These are phyloP conservation scores for Rhinogobius similis DNA, from an alignment of 2,113 vertebrate species.

Conservation along the genomic window DNA sequence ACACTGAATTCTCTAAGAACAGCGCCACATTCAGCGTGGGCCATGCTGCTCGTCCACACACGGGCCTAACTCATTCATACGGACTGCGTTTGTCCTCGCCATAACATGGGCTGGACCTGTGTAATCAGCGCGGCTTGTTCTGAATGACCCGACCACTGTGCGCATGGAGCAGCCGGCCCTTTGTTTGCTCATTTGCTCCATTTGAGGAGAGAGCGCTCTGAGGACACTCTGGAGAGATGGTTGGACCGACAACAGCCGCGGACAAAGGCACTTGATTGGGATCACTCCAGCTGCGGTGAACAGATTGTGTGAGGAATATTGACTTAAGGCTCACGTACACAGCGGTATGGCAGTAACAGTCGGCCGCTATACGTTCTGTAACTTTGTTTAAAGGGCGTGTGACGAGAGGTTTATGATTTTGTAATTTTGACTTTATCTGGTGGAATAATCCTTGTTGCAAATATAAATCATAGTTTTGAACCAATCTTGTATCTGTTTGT, in stretches of 20 bases:
- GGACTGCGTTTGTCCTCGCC: slow-evolving; percentile 30
- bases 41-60: too few species aligned
- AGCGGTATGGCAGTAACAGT: too few species aligned
- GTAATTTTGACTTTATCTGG: too few species aligned
- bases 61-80: slow-evolving; percentile 15
- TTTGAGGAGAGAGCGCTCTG: slow-evolving; percentile 24
- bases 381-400: too few species aligned
- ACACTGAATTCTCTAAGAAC: slow-evolving; percentile 20
- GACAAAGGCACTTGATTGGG: slow-evolving; percentile 7
- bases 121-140: slow-evolving; percentile 30
- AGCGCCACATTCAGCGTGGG: neutral
- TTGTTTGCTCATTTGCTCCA: slow-evolving; percentile 17
- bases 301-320: neutral
- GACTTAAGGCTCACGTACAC: neutral
- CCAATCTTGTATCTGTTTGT: too few species aligned
- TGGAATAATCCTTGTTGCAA: too few species aligned
- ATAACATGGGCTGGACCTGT: slow-evolving; percentile 25
- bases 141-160: slow-evolving; percentile 37
- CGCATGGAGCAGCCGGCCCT: slow-evolving; percentile 39
- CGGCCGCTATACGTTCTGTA: too few species aligned
- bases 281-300: neutral
- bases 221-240: neutral
- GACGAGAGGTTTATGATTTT: too few species aligned
- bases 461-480: too few species aligned
- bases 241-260: neutral